A percentile compares a stretch with the other conserved stretches of the same genome.
Evolutionary conservation across 2,888 invertebrate species (phyloP).

Genomic region (Synanthedon myopaeformis): DNA sequence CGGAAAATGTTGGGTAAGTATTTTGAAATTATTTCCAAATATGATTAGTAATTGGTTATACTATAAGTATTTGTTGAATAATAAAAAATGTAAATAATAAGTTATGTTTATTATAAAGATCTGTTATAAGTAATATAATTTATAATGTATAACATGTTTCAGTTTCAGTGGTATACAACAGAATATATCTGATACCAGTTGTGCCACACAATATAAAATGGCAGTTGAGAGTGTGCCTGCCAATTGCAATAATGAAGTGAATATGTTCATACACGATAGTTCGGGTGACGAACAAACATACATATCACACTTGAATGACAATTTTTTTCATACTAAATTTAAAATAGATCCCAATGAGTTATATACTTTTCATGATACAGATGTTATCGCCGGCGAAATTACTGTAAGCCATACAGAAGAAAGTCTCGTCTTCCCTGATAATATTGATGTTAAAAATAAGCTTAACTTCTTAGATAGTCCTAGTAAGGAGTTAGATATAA

Average conservation of each 20-base stretch:
- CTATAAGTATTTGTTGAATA: no score
- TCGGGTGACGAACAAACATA: slow-evolving; percentile 56
- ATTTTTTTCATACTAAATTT: slow-evolving; percentile 57
- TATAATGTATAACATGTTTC: slow-evolving; percentile 1
- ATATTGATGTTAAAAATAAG: slow-evolving; percentile 38
- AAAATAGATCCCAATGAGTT: slow-evolving; percentile 65
- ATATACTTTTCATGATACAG: slow-evolving; percentile 64
- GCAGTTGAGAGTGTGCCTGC: slow-evolving; percentile 57
- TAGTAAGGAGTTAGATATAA: slow-evolving; percentile 38
- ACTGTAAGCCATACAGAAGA: slow-evolving; percentile 64
- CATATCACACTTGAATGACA: slow-evolving; percentile 55
- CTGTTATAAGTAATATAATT: no score
- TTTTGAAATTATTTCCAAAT: no score
- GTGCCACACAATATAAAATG: slow-evolving; percentile 65
- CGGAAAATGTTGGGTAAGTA: slow-evolving; percentile 67
- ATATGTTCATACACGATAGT: slow-evolving; percentile 55
- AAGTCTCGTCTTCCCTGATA: slow-evolving; percentile 46
- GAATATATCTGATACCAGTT: slow-evolving; percentile 63
- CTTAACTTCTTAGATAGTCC: slow-evolving; percentile 31
- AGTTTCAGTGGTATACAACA: slow-evolving; percentile 67
- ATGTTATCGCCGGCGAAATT: slow-evolving; percentile 60
- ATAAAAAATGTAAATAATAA: no score
- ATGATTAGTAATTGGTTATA: no score
- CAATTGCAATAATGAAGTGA: slow-evolving; percentile 48
- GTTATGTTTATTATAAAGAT: no score